A percentile compares a stretch with the other conserved stretches of the same genome.
Conservation (phyloP, 2,888 invertebrate species). For the Pharmacophagus antenor region DNA sequence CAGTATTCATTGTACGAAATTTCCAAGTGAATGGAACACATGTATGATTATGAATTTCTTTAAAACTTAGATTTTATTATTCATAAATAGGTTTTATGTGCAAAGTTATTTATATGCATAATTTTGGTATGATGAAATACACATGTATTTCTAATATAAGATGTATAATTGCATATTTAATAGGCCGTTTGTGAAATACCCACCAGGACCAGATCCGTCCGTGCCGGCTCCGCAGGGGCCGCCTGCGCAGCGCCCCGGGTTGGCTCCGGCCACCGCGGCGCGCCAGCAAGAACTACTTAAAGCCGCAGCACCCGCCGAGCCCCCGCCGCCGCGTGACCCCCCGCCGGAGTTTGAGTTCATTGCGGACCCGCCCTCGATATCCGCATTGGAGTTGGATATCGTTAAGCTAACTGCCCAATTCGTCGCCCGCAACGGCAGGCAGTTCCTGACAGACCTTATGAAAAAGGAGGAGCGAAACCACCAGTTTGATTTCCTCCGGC, state of each 20-base stretch:
- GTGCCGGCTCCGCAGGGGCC: slow-evolving; percentile 39
- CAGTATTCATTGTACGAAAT: too few species aligned
- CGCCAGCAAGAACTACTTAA: slow-evolving; percentile 93
- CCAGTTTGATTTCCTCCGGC: slow-evolving; percentile 98
- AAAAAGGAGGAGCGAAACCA: slow-evolving; percentile 98
- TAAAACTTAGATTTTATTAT: too few species aligned
- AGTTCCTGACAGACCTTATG: slow-evolving; percentile 98
- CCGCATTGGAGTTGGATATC: slow-evolving; percentile 98
- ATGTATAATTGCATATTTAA: too few species aligned
- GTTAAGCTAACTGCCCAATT: slow-evolving; percentile 99
- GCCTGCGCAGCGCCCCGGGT: slow-evolving; percentile 67
- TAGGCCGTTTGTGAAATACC: not conserved
- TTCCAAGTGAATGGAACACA: too few species aligned
- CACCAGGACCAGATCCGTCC: slow-evolving; percentile 46
- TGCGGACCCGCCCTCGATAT: slow-evolving; percentile 98
- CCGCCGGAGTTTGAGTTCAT: slow-evolving; percentile 96
- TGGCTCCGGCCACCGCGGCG: slow-evolving; percentile 89
- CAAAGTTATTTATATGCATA: too few species aligned
- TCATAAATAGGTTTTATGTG: too few species aligned
- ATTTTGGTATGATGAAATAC: too few species aligned
- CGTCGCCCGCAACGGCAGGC: slow-evolving; percentile 98
- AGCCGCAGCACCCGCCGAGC: slow-evolving; percentile 91
- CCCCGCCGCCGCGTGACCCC: slow-evolving; percentile 94
- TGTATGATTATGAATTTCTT: too few species aligned
- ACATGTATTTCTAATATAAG: too few species aligned